Conservation (phyloP, 1,140 invertebrate genomes). For the Ptiloglossa arizonensis region DNA sequence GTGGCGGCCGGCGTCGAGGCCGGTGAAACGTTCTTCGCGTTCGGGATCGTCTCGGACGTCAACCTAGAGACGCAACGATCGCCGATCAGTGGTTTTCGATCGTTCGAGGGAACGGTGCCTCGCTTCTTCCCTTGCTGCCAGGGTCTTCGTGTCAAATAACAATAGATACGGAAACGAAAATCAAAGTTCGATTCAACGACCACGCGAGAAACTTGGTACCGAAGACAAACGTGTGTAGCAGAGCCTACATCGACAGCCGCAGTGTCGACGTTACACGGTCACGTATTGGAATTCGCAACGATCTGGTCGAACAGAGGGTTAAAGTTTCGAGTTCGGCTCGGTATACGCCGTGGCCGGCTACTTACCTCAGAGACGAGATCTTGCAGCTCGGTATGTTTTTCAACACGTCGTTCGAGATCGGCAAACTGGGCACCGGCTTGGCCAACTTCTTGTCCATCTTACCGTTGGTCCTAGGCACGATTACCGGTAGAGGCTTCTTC, state of each 20-base stretch:
- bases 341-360: background rate
- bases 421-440: constrained; percentile 70
- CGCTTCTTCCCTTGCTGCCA: background rate
- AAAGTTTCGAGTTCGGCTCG: background rate
- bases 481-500: constrained; percentile 67
- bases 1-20: constrained; percentile 21
- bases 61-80: constrained; percentile 54
- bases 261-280: background rate
- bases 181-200: background rate
- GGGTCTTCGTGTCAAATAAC: background rate
- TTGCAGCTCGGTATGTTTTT: constrained; percentile 70
- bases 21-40: constrained; percentile 37
- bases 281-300: background rate
- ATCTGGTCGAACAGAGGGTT: constrained; percentile 3
- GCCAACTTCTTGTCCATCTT: constrained; percentile 75
- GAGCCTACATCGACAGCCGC: constrained; percentile 10
- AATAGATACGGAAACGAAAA: background rate
- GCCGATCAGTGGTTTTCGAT: no score
- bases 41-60: constrained; percentile 66
- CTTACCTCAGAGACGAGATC: constrained; percentile 72
- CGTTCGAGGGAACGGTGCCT: no score
- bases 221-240: background rate
- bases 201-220: background rate
- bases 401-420: constrained; percentile 70
- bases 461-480: constrained; percentile 67